Conservation (phyloP, 2,113 vertebrate genomes). For the Gobius niger region DNA sequence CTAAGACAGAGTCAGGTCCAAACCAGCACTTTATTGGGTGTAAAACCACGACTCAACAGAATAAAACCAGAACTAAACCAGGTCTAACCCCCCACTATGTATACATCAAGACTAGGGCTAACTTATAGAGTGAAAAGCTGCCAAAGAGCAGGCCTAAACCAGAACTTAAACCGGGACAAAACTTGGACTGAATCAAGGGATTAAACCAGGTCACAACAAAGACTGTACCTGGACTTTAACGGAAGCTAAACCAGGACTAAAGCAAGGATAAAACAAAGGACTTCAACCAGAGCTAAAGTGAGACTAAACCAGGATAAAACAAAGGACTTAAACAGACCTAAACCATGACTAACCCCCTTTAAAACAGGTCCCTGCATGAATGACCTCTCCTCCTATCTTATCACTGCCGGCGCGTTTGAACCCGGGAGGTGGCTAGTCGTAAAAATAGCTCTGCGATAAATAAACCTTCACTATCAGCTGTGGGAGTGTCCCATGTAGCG, state of each 20-base stretch:
- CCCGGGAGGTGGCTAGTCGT: slow-evolving; percentile 43
- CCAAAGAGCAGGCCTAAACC: neutral
- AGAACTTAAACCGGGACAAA: too few species aligned
- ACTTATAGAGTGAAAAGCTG: neutral
- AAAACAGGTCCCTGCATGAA: too few species aligned
- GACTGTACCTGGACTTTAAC: too few species aligned
- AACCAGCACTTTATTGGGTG: neutral
- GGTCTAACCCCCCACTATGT: neutral
- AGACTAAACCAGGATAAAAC: neutral
- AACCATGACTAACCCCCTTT: too few species aligned
- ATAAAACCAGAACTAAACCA: neutral
- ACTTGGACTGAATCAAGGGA: neutral
- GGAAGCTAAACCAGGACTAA: neutral
- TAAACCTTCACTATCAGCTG: slow-evolving; percentile 72
- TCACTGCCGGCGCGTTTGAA: slow-evolving; percentile 37
- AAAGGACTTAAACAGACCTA: too few species aligned
- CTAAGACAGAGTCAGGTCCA: neutral
- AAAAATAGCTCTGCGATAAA: slow-evolving; percentile 67
- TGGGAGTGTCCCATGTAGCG: slow-evolving; percentile 63
- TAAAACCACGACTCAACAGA: neutral
- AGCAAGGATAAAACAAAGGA: neutral
- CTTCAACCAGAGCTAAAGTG: neutral
- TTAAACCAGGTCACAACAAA: neutral
- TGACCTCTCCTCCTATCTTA: slow-evolving; percentile 1
- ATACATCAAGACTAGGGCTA: neutral